Base-by-base conservation (phyloP, 2,113 vertebrate species). In the Pandion haliaetus region DNA sequence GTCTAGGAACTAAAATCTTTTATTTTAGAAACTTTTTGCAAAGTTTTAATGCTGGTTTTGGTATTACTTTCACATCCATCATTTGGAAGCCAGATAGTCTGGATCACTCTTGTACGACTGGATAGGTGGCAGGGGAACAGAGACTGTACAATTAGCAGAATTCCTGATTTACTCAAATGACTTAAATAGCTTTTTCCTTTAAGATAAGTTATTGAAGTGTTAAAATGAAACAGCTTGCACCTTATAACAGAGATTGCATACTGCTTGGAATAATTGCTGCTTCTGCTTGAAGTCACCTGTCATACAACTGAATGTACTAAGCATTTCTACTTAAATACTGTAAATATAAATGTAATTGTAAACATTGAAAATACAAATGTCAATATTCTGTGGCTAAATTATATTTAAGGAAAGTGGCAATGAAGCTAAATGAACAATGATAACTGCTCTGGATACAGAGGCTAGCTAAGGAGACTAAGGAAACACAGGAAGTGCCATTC, bases 61-160 rank as follows among this genome's bases (percentile, higher is more conserved):
- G 42, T 92, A 92, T 88, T 90, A 80, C 31, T 82, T 96, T 90
- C 82, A 88, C 42, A 86, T 63, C n/a, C n/a, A 67, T 95, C 63
- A 92, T 88, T 86, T 88, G 90, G 74, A 96, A 93, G 47, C 61
- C 50, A 78, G 81, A 79, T 82, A 76, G 23, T 84, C 69, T 63
- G 69, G 63, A 74, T 94, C 74, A 73, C 57, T 94, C 58, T 80
- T 82, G 54, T 85, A 71, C 0, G 2, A 76, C 57, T 28, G 71
- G 66, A 45, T 45, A 80, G 45, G 67, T 77, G 83, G 85, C 95
- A 90, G 45, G 79, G 67, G 66, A 95, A 67, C 47, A 63, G n/a
- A 62, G 65, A 85, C 24, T 49, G 29, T 52, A 72, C 40, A 85
- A 76, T 50, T 16, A 54, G 67, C 59, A 92, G 78, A 94, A 80